Conservation (phyloP, 2,888 invertebrate genomes). For the Noctua pronuba region DNA sequence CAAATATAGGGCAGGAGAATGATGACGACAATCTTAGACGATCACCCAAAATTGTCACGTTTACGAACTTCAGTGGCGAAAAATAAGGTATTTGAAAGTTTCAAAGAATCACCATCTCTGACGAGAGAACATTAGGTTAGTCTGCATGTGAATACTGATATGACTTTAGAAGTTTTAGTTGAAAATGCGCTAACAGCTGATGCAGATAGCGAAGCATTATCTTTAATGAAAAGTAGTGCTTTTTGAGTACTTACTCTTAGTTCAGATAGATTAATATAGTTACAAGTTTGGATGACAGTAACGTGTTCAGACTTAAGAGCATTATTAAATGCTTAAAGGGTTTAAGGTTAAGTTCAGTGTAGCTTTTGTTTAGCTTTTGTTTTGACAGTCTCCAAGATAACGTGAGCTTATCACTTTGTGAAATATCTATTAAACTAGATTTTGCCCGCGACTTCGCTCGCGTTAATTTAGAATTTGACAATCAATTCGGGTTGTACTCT, state of each 20-base stretch:
- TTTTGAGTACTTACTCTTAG: slow-evolving; percentile 11
- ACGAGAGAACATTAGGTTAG: slow-evolving; percentile 35
- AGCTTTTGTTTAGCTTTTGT: neutral
- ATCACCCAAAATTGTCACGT: slow-evolving; percentile 25
- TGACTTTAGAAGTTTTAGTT: slow-evolving; percentile 50
- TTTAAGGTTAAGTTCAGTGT: neutral
- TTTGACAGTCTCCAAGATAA: neutral
- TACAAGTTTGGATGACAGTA: slow-evolving; percentile 12
- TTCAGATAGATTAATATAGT: slow-evolving; percentile 15
- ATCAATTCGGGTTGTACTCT: too few relatives aligned
- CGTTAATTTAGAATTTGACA: too few relatives aligned
- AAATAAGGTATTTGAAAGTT: slow-evolving; percentile 46
- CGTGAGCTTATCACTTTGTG: neutral
- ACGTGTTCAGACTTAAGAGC: slow-evolving; percentile 15
- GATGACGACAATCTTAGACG: slow-evolving; percentile 12
- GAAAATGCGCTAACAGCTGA: slow-evolving; percentile 54
- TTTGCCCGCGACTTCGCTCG: too few relatives aligned
- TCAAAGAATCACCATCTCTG: slow-evolving; percentile 24
- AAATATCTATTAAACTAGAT: neutral
- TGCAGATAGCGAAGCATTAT: slow-evolving; percentile 44
- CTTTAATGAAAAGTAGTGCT: slow-evolving; percentile 37
- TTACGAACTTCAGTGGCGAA: slow-evolving; percentile 24
- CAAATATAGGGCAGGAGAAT: too few relatives aligned
- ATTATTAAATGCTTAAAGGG: slow-evolving; percentile 1
- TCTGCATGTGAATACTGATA: slow-evolving; percentile 48